phyloP scores from a whole-genome alignment of 37 sponge, comb jelly and placozoan species.

The Hormiphora californensis region DNA sequence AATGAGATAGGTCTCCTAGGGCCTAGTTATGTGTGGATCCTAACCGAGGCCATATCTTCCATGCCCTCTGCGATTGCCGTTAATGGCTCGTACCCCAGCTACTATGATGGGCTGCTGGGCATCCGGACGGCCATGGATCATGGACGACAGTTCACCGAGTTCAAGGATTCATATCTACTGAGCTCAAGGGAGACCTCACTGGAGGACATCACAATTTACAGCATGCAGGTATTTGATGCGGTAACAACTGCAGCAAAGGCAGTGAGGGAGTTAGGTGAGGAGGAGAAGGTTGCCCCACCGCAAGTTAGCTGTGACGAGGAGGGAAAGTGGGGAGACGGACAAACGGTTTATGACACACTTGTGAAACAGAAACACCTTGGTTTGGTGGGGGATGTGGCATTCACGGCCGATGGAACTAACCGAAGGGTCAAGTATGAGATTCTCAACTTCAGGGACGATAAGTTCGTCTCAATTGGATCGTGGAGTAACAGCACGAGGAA shows the following conservation, averaged over 20 bases:
- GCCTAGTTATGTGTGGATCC: not conserved
- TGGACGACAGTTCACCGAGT: not conserved
- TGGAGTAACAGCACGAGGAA: not conserved
- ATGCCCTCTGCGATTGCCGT: not conserved
- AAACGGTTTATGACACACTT: not conserved
- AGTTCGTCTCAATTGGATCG: not conserved
- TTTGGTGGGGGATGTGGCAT: not conserved
- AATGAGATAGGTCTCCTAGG: not conserved
- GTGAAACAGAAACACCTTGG: not conserved
- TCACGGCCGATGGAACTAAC: not conserved
- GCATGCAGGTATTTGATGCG: not conserved
- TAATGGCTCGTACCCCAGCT: not conserved
- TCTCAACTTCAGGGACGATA: slow-evolving; percentile 2
- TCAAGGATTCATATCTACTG: not conserved
- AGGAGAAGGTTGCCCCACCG: not conserved
- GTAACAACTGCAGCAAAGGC: not conserved
- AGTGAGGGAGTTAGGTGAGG: not conserved
- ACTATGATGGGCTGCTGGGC: not conserved
- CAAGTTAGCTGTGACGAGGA: not conserved
- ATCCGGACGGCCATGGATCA: not conserved
- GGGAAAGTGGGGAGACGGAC: not conserved
- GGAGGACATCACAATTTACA: not conserved
- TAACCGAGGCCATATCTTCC: not conserved
- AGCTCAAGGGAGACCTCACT: not conserved
- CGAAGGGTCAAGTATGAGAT: not conserved